These are phyloP conservation scores for Tillus elongatus DNA, from an alignment of 2,888 invertebrate genomes.

Conservation along the genomic window DNA sequence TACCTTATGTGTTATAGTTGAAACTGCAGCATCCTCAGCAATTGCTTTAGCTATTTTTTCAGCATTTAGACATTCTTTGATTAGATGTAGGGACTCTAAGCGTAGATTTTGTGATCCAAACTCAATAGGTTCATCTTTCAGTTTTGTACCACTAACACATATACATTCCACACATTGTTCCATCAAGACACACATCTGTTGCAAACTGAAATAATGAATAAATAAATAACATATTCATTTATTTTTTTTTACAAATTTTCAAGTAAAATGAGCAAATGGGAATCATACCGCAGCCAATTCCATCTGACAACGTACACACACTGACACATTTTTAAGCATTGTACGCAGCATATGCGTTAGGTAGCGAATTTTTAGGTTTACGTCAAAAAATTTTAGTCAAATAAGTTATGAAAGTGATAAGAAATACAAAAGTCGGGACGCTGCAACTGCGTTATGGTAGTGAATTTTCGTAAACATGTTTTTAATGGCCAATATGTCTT, in stretches of 20 bases:
- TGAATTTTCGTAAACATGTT: too few species aligned
- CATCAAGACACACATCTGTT: slow-evolving; percentile 69
- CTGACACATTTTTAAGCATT: too few species aligned
- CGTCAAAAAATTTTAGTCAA: too few species aligned
- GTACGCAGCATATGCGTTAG: too few species aligned
- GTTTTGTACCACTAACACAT: slow-evolving; percentile 44
- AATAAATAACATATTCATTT: slow-evolving; percentile 12
- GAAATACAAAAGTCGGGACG: too few species aligned
- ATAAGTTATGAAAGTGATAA: too few species aligned
- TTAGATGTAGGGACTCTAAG: slow-evolving; percentile 42
- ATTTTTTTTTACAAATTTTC: background rate
- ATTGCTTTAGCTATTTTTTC: slow-evolving; percentile 37
- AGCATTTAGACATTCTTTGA: slow-evolving; percentile 41
- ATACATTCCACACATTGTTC: slow-evolving; percentile 67
- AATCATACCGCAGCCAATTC: too few species aligned
- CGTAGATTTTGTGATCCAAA: slow-evolving; percentile 38
- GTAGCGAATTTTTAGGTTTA: too few species aligned
- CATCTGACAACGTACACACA: too few species aligned
- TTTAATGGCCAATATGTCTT: too few species aligned
- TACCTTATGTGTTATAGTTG: slow-evolving; percentile 44
- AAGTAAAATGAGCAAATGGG: too few species aligned
- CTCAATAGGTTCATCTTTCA: slow-evolving; percentile 34
- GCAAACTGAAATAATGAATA: slow-evolving; percentile 54
- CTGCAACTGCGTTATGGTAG: too few species aligned
- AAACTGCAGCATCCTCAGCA: slow-evolving; percentile 31